Evolutionary conservation across 2,797 vertebrate species (phyloP), one percentile per base, ranked within the genome.

Genomic region (Enteromius treurensis): DNA sequence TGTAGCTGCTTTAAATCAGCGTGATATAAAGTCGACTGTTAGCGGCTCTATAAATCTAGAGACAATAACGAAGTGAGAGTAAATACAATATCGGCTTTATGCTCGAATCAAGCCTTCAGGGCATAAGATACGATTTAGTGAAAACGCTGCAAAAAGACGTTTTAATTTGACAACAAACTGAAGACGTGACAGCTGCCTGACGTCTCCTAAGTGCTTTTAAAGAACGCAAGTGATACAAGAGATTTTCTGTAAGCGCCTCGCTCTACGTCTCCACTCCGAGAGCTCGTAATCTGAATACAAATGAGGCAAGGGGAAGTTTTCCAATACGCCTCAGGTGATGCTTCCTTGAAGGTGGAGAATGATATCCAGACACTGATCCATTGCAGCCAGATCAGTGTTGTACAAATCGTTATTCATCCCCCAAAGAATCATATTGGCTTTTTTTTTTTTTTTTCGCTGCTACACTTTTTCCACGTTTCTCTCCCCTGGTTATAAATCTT

Each of bases 111-210:
- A 83, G 82, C 70, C 87, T 90, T 89, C 83, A 89, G 88, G 86
- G 90, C 60, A 64, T 69, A 87, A 88, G 92, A 82, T 90, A 90
- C 86, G 87, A 84, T 90, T 93, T 93, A 91, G 90, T 89, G 88
- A 90, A 88, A 88, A 64, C 62, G 67, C 88, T 79, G 89, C 84
- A 87, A 88, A 90, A 89, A 92, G 90, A 85, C 51, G 84, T 84
- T 90, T 92, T 89, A 85, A 77, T 91, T 90, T 88, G 91, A 88
- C 87, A 87, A 82, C 84, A 90, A 91, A 91, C 85, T 86, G 87
- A 88, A 86, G 47, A 68, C 42, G 87, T 84, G 89, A 86, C 79
- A 81, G 84, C 83, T 82, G 79, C 69, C 84, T 86, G 49, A 81
- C 79, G 87, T 86, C 90, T 80, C 80, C 83, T 90, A 85, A 91